Conservation (phyloP, 2,797 vertebrate genomes). For the Sebastes glaucus region DNA sequence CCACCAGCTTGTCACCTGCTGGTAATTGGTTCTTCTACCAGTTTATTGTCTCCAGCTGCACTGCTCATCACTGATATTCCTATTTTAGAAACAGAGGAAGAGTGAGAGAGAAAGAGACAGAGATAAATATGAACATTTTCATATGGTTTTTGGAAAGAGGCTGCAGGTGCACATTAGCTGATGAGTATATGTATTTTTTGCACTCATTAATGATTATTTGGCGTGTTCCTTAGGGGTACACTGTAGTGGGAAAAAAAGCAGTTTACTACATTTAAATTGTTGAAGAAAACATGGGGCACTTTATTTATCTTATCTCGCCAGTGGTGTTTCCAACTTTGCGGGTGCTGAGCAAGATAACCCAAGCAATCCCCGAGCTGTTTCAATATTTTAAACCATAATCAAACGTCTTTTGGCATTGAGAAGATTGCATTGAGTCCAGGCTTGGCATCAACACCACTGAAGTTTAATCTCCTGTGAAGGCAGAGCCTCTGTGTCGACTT, state of each 20-base stretch:
- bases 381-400: conserved; percentile 63
- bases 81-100: conserved; percentile 73
- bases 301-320: conserved; percentile 62
- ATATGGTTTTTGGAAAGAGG: conserved; percentile 14
- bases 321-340: conserved; percentile 44
- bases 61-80: conserved; percentile 86
- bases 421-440: conserved; percentile 55
- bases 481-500: conserved; percentile 9
- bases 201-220: conserved; percentile 23
- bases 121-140: conserved; percentile 53
- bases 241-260: conserved; percentile 3
- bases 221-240: neutral
- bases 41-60: conserved; percentile 95
- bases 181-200: conserved; percentile 10
- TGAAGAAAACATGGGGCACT: conserved; percentile 38
- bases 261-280: conserved; percentile 49
- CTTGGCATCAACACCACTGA: conserved; percentile 51
- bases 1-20: conserved; percentile 88
- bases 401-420: conserved; percentile 58
- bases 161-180: conserved; percentile 54
- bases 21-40: conserved; percentile 92
- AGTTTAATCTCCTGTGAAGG: conserved; percentile 63
- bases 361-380: conserved; percentile 57
- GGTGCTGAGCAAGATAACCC: conserved; percentile 51
- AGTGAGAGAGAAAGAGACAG: conserved; percentile 18